Evolutionary conservation across 1,140 invertebrate species (phyloP).

Genomic region (Tetramorium simillimum): DNA sequence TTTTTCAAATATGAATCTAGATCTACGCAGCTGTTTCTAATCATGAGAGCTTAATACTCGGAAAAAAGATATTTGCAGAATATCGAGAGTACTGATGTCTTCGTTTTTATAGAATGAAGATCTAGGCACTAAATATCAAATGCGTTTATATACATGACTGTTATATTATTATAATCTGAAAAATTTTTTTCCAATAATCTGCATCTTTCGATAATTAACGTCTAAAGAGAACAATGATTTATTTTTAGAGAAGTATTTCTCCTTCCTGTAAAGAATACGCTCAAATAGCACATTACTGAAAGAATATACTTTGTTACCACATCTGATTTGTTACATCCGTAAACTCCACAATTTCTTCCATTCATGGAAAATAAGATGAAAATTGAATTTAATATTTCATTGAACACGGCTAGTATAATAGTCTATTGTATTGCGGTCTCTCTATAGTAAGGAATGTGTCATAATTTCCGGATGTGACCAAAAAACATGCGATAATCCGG

Average conservation of each 20-base stretch:
- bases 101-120: neutral
- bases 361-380: too few relatives aligned
- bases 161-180: neutral
- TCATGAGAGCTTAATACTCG: neutral
- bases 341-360: too few relatives aligned
- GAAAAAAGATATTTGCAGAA: neutral
- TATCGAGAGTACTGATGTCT: neutral
- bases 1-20: neutral
- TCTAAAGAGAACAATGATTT: neutral
- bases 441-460: too few relatives aligned
- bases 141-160: neutral
- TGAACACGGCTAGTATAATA: too few relatives aligned
- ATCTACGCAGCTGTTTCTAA: neutral
- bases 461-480: too few relatives aligned
- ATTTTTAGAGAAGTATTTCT: neutral
- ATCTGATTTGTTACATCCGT: too few relatives aligned
- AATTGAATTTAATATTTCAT: too few relatives aligned
- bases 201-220: neutral
- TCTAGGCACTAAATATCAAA: neutral
- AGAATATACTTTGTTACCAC: neutral
- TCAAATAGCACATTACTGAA: neutral
- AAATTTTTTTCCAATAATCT: neutral
- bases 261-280: neutral
- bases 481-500: too few relatives aligned
- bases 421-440: too few relatives aligned